Conservation (phyloP, 2,797 vertebrate genomes). For the Potorous gilbertii region DNA sequence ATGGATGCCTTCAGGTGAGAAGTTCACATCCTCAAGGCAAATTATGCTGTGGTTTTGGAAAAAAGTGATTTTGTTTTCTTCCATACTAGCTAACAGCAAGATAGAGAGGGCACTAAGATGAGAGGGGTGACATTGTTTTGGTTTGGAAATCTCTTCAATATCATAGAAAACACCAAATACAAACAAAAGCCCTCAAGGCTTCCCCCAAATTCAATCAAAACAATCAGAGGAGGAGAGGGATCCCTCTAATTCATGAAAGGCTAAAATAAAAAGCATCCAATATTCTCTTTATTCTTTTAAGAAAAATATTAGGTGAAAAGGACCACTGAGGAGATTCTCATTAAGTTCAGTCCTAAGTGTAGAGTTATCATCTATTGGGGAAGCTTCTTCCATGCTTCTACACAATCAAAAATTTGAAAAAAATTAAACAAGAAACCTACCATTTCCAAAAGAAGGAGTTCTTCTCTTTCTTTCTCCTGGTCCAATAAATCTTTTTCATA, state of each 20-base stretch:
- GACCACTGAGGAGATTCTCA: conserved; percentile 23
- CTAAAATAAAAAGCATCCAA: conserved; percentile 39
- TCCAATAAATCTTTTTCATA: conserved; percentile 92
- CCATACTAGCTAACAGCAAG: not conserved
- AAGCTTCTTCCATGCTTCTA: no score
- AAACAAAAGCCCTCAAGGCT: not conserved
- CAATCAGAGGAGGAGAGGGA: conserved; percentile 11
- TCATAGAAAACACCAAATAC: not conserved
- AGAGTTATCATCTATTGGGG: conserved; percentile 5
- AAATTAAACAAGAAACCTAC: conserved; percentile 82
- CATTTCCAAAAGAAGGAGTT: conserved; percentile 93
- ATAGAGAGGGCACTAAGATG: not conserved
- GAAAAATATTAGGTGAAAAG: conserved; percentile 30
- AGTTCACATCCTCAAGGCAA: not conserved
- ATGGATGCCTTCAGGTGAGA: not conserved
- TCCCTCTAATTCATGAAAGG: conserved; percentile 21
- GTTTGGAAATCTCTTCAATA: not conserved
- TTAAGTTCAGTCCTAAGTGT: conserved; percentile 37
- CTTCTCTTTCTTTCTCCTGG: conserved; percentile 95
- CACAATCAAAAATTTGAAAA: not conserved
- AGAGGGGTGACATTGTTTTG: not conserved
- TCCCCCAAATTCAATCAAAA: not conserved
- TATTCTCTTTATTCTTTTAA: conserved; percentile 37
- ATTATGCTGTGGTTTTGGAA: not conserved
- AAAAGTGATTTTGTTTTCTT: not conserved